Conservation (phyloP, 2,113 vertebrate species). For the Crypturellus undulatus region DNA sequence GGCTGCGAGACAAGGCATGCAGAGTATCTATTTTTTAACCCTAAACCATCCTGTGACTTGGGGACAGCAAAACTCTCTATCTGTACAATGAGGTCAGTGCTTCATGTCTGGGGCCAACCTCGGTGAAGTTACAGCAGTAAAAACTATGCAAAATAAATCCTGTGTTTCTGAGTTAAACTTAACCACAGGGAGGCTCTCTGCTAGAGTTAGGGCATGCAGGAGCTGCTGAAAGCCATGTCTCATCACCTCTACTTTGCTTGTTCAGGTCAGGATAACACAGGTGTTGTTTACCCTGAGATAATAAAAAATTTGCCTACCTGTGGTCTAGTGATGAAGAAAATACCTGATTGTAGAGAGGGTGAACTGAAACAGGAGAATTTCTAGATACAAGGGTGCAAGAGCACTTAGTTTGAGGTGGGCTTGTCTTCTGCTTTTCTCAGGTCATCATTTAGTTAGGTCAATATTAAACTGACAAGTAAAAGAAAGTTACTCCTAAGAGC, state of each 20-base stretch:
- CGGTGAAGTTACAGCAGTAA: background rate
- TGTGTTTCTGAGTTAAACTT: background rate
- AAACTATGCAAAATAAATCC: background rate
- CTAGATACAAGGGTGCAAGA: background rate
- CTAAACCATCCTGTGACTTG: background rate
- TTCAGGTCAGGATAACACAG: background rate
- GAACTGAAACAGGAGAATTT: background rate
- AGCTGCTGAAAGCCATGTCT: background rate
- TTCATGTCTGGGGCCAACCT: background rate
- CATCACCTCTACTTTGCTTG: background rate
- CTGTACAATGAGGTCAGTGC: background rate
- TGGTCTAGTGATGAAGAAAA: background rate
- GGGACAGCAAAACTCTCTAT: background rate
- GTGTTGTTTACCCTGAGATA: background rate
- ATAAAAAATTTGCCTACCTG: background rate
- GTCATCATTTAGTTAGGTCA: background rate
- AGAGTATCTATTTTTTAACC: background rate
- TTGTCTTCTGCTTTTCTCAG: background rate
- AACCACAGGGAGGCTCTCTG: background rate
- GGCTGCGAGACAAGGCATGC: background rate
- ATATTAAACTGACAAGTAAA: background rate
- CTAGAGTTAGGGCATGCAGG: background rate
- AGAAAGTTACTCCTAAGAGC: background rate
- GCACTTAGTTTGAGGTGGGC: background rate
- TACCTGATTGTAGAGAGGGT: background rate